Evolutionary conservation across 2,888 invertebrate genomes (phyloP).

Genomic region (Theretra japonica): DNA sequence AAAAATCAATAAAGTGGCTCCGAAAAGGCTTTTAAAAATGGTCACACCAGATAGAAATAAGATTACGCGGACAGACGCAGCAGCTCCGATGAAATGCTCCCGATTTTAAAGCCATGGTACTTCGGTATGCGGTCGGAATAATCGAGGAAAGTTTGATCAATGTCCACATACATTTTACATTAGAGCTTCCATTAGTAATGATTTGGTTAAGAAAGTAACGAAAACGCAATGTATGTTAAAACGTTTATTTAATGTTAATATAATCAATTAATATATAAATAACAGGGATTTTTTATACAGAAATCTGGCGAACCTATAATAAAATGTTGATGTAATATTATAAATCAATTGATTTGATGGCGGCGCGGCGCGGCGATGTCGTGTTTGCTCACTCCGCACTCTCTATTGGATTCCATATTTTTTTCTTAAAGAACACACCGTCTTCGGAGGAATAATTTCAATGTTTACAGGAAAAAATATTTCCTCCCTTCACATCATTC

Average conservation of each 20-base stretch:
- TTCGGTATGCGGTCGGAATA: neutral
- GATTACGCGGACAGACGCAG: slow-evolving; percentile 1
- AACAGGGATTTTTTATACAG: neutral
- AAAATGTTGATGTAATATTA: slow-evolving; percentile 47
- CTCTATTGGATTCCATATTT: slow-evolving; percentile 42
- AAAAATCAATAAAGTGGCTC: neutral
- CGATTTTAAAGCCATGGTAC: slow-evolving; percentile 6
- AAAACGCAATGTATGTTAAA: too few relatives aligned
- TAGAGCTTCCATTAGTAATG: too few relatives aligned
- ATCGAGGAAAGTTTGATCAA: too few relatives aligned
- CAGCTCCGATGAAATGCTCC: neutral
- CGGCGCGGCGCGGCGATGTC: slow-evolving; percentile 35
- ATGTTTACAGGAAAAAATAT: slow-evolving; percentile 11
- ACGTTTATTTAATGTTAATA: too few relatives aligned
- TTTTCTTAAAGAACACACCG: slow-evolving; percentile 32
- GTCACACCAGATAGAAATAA: slow-evolving; percentile 3
- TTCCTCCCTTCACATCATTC: neutral
- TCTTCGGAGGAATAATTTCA: neutral
- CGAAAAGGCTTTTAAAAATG: neutral
- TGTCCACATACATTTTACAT: too few relatives aligned
- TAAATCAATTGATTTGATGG: slow-evolving; percentile 49
- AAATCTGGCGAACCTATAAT: slow-evolving; percentile 45
- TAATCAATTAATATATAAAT: too few relatives aligned
- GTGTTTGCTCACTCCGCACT: slow-evolving; percentile 46
- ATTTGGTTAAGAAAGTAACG: too few relatives aligned